Base-by-base conservation (phyloP, 2,888 invertebrate species). In the Leptopilina myrica region DNA sequence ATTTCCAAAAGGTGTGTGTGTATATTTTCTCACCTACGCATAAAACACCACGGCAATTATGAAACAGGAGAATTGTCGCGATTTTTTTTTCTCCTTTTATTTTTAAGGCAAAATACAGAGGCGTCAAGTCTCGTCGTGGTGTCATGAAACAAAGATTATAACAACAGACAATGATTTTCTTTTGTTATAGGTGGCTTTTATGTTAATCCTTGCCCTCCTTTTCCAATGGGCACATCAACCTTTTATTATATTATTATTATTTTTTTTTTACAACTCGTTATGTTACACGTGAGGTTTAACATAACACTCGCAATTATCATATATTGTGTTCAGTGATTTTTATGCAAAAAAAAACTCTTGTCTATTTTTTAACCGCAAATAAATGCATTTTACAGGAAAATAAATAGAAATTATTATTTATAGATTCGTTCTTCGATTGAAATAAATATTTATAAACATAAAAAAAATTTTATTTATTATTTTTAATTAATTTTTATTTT, bases 201-300 rank as follows among this genome's bases (percentile, higher is more conserved):
- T 11, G 67, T n/a, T 62, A n/a, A 80, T 76, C 82, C 82, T 82
- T 79, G 82, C 76, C 76, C 80, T 56, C 76, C 76, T 76, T 82
- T 78, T 15, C 75, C 79, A 46, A 75, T 77, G 59, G 64, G 43
- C 26, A 66, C 66, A 59, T 56, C 73, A 73, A 73, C 33, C 49
- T 73, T 73, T 73, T 49, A 49, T 49, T n/a, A 9, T 46, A 46
- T 46, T 46, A 46, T 46, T 20, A 53, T 73, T n/a, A n/a, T n/a
- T n/a, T 43, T 15, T 49, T 33, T 33, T 33, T 33, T 5, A 14
- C 20, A n/a, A 73, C 20, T 46, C 53, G 49, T 73, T 49, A 33
- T 20, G 14, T 6, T 73, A 26, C n/a, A 26, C 14, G 26, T 56
- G 53, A 3, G 26, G 20, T 73, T 73, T 49, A 73, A 46, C 33